A percentile compares a stretch with the other conserved stretches of the same genome.
phyloP scores from a whole-genome alignment of 2,113 vertebrate species.

The Lates calcarifer region DNA sequence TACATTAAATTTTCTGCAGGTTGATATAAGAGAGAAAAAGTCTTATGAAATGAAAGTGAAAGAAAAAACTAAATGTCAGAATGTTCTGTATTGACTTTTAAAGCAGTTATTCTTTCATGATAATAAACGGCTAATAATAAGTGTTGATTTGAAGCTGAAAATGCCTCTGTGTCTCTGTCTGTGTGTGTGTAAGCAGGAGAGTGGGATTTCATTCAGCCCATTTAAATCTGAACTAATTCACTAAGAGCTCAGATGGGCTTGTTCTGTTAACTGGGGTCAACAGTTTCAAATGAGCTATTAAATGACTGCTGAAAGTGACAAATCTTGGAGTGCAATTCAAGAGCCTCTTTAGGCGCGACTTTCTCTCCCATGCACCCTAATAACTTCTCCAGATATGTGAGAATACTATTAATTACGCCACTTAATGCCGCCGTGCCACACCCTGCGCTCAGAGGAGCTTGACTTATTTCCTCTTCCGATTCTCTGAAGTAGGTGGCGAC shows the following conservation, averaged over 20 bases:
- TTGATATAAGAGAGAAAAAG: constrained; percentile 17
- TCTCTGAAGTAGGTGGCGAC: constrained; percentile 58
- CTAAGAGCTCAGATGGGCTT: constrained; percentile 72
- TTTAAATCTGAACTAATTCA: constrained; percentile 75
- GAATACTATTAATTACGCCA: constrained; percentile 81
- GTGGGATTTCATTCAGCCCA: constrained; percentile 54
- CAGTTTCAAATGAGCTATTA: constrained; percentile 82
- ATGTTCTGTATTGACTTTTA: constrained; percentile 17
- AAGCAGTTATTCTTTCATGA: constrained; percentile 2
- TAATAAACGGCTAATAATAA: constrained; percentile 30
- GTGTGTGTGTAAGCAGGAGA: constrained; percentile 4
- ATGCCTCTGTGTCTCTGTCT: background rate
- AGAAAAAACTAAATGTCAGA: constrained; percentile 53
- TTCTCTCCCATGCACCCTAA: constrained; percentile 69
- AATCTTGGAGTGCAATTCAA: constrained; percentile 79
- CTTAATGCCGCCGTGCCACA: constrained; percentile 73
- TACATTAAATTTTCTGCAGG: constrained; percentile 36
- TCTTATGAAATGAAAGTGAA: constrained; percentile 20
- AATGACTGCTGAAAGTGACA: constrained; percentile 77
- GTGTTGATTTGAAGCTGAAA: constrained; percentile 17
- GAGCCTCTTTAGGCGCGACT: constrained; percentile 80
- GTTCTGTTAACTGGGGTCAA: constrained; percentile 83
- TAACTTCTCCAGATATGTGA: constrained; percentile 80
- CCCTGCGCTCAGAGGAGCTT: constrained; percentile 59
- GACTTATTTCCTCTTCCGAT: constrained; percentile 58